phyloP scores from a whole-genome alignment of 2,113 vertebrate genomes.

The Talpa occidentalis region DNA sequence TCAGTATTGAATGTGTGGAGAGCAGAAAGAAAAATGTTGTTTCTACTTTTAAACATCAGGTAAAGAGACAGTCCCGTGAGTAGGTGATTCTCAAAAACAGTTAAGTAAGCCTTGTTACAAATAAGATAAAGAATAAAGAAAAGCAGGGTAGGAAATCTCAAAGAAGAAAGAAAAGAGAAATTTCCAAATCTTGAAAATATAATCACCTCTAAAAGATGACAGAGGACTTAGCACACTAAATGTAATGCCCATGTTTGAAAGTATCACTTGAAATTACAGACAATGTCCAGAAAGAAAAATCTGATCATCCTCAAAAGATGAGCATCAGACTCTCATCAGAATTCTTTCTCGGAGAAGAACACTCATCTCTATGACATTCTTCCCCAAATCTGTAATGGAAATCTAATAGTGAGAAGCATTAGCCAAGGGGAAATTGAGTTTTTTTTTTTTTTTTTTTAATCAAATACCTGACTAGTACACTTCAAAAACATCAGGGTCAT shows the following conservation, averaged over 20 bases:
- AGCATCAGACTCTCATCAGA: neutral
- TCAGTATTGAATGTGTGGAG: conserved; percentile 20
- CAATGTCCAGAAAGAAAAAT: neutral
- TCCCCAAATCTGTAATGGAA: neutral
- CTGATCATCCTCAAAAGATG: neutral
- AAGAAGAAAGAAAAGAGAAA: neutral
- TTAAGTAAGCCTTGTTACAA: neutral
- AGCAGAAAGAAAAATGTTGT: neutral
- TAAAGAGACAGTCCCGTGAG: neutral
- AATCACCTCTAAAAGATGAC: neutral
- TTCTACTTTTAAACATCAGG: neutral
- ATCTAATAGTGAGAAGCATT: neutral
- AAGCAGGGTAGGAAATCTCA: neutral
- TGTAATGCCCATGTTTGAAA: neutral
- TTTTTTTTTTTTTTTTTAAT: neutral
- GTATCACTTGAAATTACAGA: neutral
- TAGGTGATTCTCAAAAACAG: conserved; percentile 20
- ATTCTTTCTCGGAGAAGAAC: neutral
- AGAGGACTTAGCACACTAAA: neutral
- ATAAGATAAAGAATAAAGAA: neutral
- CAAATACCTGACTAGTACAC: too few species aligned
- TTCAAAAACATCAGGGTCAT: neutral
- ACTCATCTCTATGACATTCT: neutral
- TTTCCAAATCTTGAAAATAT: neutral
- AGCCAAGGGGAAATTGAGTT: neutral